These are phyloP conservation scores for Drosophila bipectinata DNA, from an alignment of 1,140 invertebrate species.

Conservation along the genomic window DNA sequence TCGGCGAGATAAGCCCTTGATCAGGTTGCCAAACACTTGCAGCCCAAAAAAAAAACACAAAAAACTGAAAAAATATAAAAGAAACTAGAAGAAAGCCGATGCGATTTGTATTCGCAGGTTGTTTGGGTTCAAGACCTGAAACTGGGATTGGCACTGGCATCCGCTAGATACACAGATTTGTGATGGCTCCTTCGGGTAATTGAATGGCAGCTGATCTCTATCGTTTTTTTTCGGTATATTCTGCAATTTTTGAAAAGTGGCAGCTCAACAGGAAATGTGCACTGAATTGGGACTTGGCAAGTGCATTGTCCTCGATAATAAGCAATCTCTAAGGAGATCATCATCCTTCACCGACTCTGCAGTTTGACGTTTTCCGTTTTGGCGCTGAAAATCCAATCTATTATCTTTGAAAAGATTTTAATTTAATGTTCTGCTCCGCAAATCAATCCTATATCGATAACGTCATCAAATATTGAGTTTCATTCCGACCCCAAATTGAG, in stretches of 20 bases:
- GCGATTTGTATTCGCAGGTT: constrained; percentile 38
- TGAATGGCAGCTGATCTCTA: constrained; percentile 43
- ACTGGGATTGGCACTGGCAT: constrained; percentile 36
- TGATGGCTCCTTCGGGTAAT: constrained; percentile 16
- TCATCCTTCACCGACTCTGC: constrained; percentile 51
- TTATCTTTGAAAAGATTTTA: constrained; percentile 25
- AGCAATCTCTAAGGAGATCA: constrained; percentile 55
- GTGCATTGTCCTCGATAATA: constrained; percentile 34
- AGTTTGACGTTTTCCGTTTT: constrained; percentile 52
- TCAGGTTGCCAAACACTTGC: constrained; percentile 76
- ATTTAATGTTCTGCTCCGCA: constrained; percentile 25
- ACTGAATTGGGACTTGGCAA: constrained; percentile 42
- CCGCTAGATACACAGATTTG: constrained; percentile 19
- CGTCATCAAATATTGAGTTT: constrained; percentile 33
- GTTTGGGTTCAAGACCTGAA: constrained; percentile 16
- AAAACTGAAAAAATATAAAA: neutral
- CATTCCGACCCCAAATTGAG: neutral
- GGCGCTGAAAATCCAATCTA: constrained; percentile 22
- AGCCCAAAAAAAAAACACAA: constrained; percentile 1
- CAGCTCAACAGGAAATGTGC: constrained; percentile 66
- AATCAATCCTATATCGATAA: constrained; percentile 38
- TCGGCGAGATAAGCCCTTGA: constrained; percentile 75
- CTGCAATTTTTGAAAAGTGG: constrained; percentile 22
- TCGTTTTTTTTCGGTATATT: constrained; percentile 3
- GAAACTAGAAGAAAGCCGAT: constrained; percentile 41